Evolutionary conservation across 1,140 invertebrate species (phyloP), one percentile per base, ranked within the genome.

Genomic region (Tetraneura akinire): DNA sequence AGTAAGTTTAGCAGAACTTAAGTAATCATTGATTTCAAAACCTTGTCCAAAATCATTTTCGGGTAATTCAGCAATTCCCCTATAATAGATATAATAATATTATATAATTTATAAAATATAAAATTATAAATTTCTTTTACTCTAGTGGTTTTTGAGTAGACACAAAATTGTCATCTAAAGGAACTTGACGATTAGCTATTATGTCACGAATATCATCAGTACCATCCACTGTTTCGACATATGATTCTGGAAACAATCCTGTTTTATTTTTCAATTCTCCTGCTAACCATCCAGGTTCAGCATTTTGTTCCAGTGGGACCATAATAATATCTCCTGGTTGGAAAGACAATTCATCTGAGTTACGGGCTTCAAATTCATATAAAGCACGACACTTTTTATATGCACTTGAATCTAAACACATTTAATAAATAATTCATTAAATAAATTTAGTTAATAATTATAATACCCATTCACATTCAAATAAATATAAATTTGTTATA

Each of bases 171-270:
- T 73, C 53, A 32, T 81, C 70, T n/a, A 73, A 18, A 49, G 70
- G 70, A 21, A 55, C 68, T 60, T 73, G 80, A 5, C 53, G 49
- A 49, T 73, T 73, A 26, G 68, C 70, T 45, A 73, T 70, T 47
- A 70, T 55, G 1, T 47, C 49, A 73, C 51, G 53, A 47, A 60
- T 70, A 9, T 57, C 68, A 37, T 73, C 80, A 32, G 51, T 29
- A 11, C 82, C 85, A 82, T 91, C 90, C n/a, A 96, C 85, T 42
- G 91, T 90, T 84, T 98, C 94, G 16, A 96, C 96, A 86, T 98
- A 99, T 8, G 95, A 94, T 86, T 98, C 95, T 5, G 98, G 97
- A 87, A 99, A 99, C 95, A 96, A 98, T n/a, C 97, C 97, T 9
- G 91, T 92, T 81, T 93, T 90, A 26, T 93, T 94, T 84, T 93